Evolutionary conservation across 1,140 invertebrate genomes (phyloP), one percentile per base, ranked within the genome.

Genomic region (Cecropterus lyciades): DNA sequence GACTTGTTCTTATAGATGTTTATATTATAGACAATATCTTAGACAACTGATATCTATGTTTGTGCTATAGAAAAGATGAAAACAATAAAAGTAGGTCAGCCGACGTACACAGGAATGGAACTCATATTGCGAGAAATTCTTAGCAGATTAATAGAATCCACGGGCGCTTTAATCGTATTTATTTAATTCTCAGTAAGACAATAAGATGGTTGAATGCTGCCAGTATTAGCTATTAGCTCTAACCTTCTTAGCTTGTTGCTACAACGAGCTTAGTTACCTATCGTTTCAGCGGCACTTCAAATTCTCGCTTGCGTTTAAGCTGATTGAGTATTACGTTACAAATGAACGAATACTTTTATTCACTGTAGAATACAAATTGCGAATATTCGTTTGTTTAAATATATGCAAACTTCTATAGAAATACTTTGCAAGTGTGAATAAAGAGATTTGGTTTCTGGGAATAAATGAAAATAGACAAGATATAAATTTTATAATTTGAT

Each of bases 41-140:
- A 42, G 40, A 45, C 20, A 57, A 24, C 56, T 46, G 24, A 45
- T 42, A 37, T 30, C 56, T 60, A 42, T 13, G 24, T 43, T 46
- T 60, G 56, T 48, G 20, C 24, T 43, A 11, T 48, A 30, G 24
- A 52, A 30, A 60, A 24, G 20, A 60, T 59, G 55, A 48, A 48
- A 60, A 48, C 27, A 60, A 60, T 60, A 30, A 33, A 60, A 60
- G 43, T 60, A 48, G 56, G 56, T 48, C 56, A 60, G 20, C 55
- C 40, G 40, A 40, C 6, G 43, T 33, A 46, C 15, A 60, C 43
- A 60, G 56, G 51, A 59, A 59, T 59, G 30, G 17, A 59, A 59
- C 43, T 59, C 42, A 59, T 37, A 53, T 59, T 43, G 55, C 40
- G n/a, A 46, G 56, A 45, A 59, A 59, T 59, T 43, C 10, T 8